These are phyloP conservation scores for Batillaria attramentaria DNA, from an alignment of 1,140 invertebrate species.

Conservation along the genomic window DNA sequence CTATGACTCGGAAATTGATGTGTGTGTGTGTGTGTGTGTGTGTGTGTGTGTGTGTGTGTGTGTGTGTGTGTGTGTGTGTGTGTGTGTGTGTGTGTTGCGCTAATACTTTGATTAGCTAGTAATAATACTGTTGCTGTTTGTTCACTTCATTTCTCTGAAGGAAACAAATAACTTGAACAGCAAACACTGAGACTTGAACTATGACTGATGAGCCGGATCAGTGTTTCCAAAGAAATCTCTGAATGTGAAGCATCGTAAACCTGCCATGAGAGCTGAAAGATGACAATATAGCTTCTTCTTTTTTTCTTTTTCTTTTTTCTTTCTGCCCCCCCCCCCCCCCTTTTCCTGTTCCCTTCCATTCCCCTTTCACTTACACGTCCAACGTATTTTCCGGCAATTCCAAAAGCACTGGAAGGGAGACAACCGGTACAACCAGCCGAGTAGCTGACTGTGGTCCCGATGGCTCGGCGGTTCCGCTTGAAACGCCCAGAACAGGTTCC, in stretches of 20 bases:
- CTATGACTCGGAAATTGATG: too few species aligned
- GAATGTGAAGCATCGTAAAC: too few species aligned
- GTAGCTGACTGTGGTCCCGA: too few species aligned
- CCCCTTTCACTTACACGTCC: too few species aligned
- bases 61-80: not conserved
- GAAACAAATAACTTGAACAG: not conserved
- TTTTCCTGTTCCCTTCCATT: too few species aligned
- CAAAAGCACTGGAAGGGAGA: too few species aligned
- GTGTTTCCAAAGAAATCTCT: not conserved
- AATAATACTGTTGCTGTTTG: not conserved
- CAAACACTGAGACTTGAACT: not conserved
- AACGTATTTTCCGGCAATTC: too few species aligned
- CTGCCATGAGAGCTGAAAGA: not conserved
- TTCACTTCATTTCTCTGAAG: not conserved
- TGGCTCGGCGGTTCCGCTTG: too few species aligned
- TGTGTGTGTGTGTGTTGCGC: not conserved
- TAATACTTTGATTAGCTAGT: not conserved
- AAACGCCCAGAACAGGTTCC: too few species aligned
- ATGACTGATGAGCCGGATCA: not conserved
- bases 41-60: conserved; percentile 9
- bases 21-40: not conserved
- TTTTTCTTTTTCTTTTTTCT: too few species aligned
- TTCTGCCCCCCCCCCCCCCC: too few species aligned
- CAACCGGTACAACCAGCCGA: too few species aligned
- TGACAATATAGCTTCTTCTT: not conserved